Conservation (phyloP, 2,888 invertebrate genomes). For the Drosophila nigricruria region DNA sequence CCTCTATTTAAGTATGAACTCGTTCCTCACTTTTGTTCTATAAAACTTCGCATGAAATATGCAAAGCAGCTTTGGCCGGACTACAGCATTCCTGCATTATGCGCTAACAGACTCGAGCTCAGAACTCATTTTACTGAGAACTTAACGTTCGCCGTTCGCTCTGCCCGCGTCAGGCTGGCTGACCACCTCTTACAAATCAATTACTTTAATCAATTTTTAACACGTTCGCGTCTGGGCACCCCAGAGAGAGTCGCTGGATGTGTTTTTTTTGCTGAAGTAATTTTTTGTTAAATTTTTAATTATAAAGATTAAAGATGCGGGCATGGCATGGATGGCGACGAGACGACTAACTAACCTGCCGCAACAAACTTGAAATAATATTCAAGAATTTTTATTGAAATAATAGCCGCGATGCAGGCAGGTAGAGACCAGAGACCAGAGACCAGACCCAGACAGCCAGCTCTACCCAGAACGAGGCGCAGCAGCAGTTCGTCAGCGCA, state of each 20-base stretch:
- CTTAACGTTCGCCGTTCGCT: background rate
- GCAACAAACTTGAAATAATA: slow-evolving; percentile 77
- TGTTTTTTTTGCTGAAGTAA: slow-evolving; percentile 23
- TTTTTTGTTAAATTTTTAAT: slow-evolving; percentile 72
- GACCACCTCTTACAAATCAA: slow-evolving; percentile 64
- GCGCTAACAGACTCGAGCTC: slow-evolving; percentile 27
- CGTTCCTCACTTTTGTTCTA: slow-evolving; percentile 7
- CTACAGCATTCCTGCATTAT: slow-evolving; percentile 30
- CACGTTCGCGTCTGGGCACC: slow-evolving; percentile 67
- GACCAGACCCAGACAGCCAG: slow-evolving; percentile 25
- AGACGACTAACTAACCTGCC: slow-evolving; percentile 68
- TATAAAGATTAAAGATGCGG: slow-evolving; percentile 75
- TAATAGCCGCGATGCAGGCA: slow-evolving; percentile 64
- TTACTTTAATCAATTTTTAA: slow-evolving; percentile 79
- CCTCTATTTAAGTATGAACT: slow-evolving; percentile 15
- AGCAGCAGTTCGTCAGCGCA: slow-evolving; percentile 72
- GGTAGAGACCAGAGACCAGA: background rate
- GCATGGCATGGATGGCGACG: slow-evolving; percentile 36
- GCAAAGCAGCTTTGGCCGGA: slow-evolving; percentile 24
- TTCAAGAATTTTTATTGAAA: slow-evolving; percentile 80
- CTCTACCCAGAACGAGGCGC: slow-evolving; percentile 32
- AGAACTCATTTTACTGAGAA: slow-evolving; percentile 11
- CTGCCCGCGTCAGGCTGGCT: background rate
- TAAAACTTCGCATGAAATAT: slow-evolving; percentile 29
- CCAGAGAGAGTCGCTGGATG: slow-evolving; percentile 35